Evolutionary conservation across 2,888 invertebrate genomes (phyloP), one percentile per base, ranked within the genome.

Genomic region (Acanthosepion lycidas): DNA sequence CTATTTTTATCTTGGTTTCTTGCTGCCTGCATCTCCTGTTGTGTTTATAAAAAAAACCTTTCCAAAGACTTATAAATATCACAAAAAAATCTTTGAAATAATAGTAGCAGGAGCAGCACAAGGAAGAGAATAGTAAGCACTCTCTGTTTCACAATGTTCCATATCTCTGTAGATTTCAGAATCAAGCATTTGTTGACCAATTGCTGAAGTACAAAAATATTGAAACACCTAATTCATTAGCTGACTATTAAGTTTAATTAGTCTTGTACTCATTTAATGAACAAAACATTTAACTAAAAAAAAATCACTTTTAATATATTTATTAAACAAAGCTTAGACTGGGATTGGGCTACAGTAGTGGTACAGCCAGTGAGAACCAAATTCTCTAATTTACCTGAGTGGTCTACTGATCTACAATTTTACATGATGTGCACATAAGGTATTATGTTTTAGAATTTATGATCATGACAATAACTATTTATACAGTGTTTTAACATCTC

Each of bases 41-140:
- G 78, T 78, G 78, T 78, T 78, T 78, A 78, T 78, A 78, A 78
- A 59, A 78, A 59, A 42, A 78, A 78, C 78, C n/a, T 78, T 78
- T n/a, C 33, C n/a, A n/a, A n/a, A 78, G 78, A 9, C 4, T n/a
- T 78, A 78, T 78, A 78, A 78, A 78, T 78, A 78, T 78, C 78
- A 78, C 78, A n/a, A 78, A 59, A 55, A 59, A 59, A 59, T 59
- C 59, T 59, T 78, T 78, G n/a, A 78, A 33, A 12, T 78, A 78
- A 78, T 78, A 78, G n/a, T 78, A 33, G 78, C 78, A 78, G n/a
- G n/a, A 78, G n/a, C 78, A 78, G 78, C n/a, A 78, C 78, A 33
- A 78, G 78, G 78, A 78, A 78, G 78, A 78, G 78, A 78, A 78
- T 23, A 78, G 78, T 78, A 15, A 78, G n/a, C n/a, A n/a, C 78